A percentile compares a stretch with the other conserved stretches of the same genome.
These are phyloP conservation scores for Hirtodrosophila histrioides DNA, from an alignment of 2,888 invertebrate species.

Conservation along the genomic window DNA sequence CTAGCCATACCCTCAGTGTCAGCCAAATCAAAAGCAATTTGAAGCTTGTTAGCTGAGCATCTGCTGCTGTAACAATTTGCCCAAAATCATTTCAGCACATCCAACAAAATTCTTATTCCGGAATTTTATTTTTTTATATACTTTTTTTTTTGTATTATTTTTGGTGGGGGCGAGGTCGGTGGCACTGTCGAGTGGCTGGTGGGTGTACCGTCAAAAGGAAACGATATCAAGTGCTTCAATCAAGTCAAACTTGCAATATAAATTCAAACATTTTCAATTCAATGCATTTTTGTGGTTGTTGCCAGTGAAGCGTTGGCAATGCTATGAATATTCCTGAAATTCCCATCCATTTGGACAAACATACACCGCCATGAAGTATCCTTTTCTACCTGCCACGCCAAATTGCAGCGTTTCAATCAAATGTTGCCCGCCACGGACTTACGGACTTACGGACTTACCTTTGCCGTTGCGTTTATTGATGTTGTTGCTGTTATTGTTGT, in stretches of 20 bases:
- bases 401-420: slow-evolving; percentile 70
- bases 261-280: slow-evolving; percentile 78
- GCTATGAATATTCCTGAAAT: slow-evolving; percentile 69
- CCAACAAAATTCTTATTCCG: slow-evolving; percentile 18
- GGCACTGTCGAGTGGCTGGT: slow-evolving; percentile 23
- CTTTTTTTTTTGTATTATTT: not conserved
- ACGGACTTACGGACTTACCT: slow-evolving; percentile 28
- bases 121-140: slow-evolving; percentile 5
- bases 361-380: slow-evolving; percentile 33
- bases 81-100: slow-evolving; percentile 2
- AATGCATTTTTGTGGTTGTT: slow-evolving; percentile 77
- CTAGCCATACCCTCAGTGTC: not conserved
- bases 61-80: slow-evolving; percentile 4
- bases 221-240: slow-evolving; percentile 75
- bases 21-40: slow-evolving; percentile 31
- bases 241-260: slow-evolving; percentile 77
- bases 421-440: slow-evolving; percentile 38
- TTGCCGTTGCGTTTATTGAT: slow-evolving; percentile 28
- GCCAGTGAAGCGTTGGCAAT: slow-evolving; percentile 66
- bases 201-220: slow-evolving; percentile 59
- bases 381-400: slow-evolving; percentile 21
- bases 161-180: not conserved
- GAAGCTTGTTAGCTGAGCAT: slow-evolving; percentile 45
- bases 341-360: slow-evolving; percentile 34
- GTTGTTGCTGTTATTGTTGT: slow-evolving; percentile 36